These are phyloP conservation scores for Tigriopus japonicus DNA, from an alignment of 1,140 invertebrate species.

Conservation along the genomic window DNA sequence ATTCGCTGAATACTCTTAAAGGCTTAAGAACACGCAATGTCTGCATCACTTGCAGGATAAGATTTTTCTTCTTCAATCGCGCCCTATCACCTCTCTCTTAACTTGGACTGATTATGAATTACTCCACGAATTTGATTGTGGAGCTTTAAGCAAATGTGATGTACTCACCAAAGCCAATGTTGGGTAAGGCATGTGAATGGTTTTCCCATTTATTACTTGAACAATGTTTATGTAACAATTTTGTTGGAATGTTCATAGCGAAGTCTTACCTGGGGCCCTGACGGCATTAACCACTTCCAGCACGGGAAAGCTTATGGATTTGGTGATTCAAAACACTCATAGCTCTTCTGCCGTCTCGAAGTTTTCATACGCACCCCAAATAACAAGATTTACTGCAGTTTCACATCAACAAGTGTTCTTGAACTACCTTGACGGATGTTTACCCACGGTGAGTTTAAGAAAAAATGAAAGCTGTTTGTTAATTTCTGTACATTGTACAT, in stretches of 20 bases:
- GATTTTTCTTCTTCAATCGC: conserved; percentile 45
- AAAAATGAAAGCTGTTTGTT: too few relatives aligned
- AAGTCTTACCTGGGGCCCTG: conserved; percentile 36
- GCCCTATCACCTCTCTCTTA: conserved; percentile 47
- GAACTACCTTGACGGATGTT: conserved; percentile 32
- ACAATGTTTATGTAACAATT: conserved; percentile 10
- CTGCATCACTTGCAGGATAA: conserved; percentile 24
- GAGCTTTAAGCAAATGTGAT: conserved; percentile 29
- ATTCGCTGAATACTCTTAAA: conserved; percentile 13
- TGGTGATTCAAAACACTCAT: conserved; percentile 19
- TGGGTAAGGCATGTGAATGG: conserved; percentile 23
- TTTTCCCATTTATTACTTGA: not conserved
- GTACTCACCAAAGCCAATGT: conserved; percentile 28
- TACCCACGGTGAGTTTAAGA: conserved; percentile 22
- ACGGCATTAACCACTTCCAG: conserved; percentile 29
- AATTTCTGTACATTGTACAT: too few relatives aligned
- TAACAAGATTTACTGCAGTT: conserved; percentile 16
- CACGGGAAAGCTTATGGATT: conserved; percentile 24
- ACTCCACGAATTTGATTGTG: conserved; percentile 44
- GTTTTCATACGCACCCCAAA: conserved; percentile 3
- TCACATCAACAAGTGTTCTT: conserved; percentile 28
- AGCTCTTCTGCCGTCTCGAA: too few relatives aligned
- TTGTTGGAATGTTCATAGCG: conserved; percentile 28
- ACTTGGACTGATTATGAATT: conserved; percentile 50
- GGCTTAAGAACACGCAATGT: too few relatives aligned